Base-by-base conservation (phyloP, 2,797 vertebrate species). In the Podargus strigoides region DNA sequence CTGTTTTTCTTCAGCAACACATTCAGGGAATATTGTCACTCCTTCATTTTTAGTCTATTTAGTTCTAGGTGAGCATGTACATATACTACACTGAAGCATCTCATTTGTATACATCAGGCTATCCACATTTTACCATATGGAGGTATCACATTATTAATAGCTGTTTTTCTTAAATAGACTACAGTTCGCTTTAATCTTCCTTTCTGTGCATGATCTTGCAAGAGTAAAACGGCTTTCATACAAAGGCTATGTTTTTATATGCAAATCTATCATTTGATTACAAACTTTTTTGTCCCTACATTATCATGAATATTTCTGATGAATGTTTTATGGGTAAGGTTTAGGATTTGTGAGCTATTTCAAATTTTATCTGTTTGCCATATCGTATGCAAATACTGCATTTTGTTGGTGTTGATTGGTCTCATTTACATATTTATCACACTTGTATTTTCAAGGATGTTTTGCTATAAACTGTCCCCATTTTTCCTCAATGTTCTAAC, bases 381-480 rank as follows among this genome's bases (percentile, higher is more conserved):
- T 76, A 92, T 97, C 96, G 96, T 97, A 97, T 97, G 94, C 96
- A 98, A 97, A 95, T 95, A 96, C 85, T 17, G 50, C 85, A 85
- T 97, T 97, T 96, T 95, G 94, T 95, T 96, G 96, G 95, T 96
- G 95, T 89, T 97, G 97, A 97, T 97, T 97, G 91, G 90, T 94
- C 80, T 96, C 88, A 97, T 98, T 97, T 98, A 90, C 97, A 97
- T 98, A 97, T 97, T 97, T 96, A 97, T 97, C 95, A 96, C 76
- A 85, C 70, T 97, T 92, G 70, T 92, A 78, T 96, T 97, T 98
- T 96, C 96, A 97, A 97, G 94, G 94, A 92, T 94, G 94, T 94
- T 97, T 93, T 95, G 62, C 91, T 96, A 70, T 92, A 96, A 95
- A 92, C 73, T 90, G 67, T 84, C 72, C 81, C 53, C 58, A 58